Evolutionary conservation across 2,888 invertebrate species (phyloP).

Genomic region (Dyspetes luteomarginatus): DNA sequence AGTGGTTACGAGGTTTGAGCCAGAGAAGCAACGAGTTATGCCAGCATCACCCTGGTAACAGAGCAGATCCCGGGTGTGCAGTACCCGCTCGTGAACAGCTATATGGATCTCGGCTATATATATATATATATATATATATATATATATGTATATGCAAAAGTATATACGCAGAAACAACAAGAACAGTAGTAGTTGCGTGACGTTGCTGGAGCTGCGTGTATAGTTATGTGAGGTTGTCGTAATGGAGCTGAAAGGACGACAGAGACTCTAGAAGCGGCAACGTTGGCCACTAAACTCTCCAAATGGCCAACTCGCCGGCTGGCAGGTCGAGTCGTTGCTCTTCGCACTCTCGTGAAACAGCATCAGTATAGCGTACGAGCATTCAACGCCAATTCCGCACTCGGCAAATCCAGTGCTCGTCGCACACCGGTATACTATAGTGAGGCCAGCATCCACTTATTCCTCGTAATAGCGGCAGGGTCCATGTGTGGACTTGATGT

Average conservation of each 20-base stretch:
- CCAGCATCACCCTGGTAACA: slow-evolving; percentile 68
- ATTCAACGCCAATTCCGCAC: slow-evolving; percentile 69
- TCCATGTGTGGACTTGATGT: slow-evolving; percentile 61
- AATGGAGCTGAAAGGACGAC: slow-evolving; percentile 24
- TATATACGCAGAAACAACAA: slow-evolving; percentile 41
- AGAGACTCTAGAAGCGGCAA: slow-evolving; percentile 52
- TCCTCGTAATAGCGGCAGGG: slow-evolving; percentile 64
- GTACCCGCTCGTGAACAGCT: slow-evolving; percentile 29
- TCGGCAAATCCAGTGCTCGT: slow-evolving; percentile 41
- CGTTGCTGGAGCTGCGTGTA: background rate
- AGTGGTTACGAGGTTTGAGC: slow-evolving; percentile 66
- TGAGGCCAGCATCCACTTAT: slow-evolving; percentile 65
- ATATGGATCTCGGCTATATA: background rate
- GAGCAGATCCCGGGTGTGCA: slow-evolving; percentile 41
- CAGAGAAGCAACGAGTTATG: slow-evolving; percentile 62
- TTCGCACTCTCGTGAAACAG: slow-evolving; percentile 29
- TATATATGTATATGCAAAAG: background rate
- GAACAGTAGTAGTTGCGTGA: slow-evolving; percentile 27
- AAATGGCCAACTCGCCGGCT: slow-evolving; percentile 74
- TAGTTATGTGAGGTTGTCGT: slow-evolving; percentile 30
- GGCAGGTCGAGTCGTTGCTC: slow-evolving; percentile 53
- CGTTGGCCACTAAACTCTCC: slow-evolving; percentile 74
- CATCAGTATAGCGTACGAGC: slow-evolving; percentile 62
- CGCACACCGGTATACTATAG: slow-evolving; percentile 27
- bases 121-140: background rate